Percentiles rank a stretch among this genome's conserved stretches.
Evolutionary conservation across 2,888 invertebrate species (phyloP).

Genomic region (Pimpla rufipes): DNA sequence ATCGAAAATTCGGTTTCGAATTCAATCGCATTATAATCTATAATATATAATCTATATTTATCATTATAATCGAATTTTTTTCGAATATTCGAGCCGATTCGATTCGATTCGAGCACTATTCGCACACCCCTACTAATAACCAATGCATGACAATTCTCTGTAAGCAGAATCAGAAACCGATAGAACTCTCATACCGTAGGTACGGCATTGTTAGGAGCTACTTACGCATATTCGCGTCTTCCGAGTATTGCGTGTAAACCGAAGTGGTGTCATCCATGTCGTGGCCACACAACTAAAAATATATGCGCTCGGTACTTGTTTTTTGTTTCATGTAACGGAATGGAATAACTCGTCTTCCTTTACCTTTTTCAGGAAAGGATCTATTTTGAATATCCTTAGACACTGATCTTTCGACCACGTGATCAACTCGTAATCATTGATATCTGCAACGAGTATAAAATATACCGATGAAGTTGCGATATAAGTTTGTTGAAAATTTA

Average conservation of each 20-base stretch:
- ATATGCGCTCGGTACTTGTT: slow-evolving; percentile 25
- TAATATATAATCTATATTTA: too few relatives aligned
- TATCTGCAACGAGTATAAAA: slow-evolving; percentile 82
- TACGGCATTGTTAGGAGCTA: neutral
- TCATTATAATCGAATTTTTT: too few relatives aligned
- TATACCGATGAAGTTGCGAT: neutral
- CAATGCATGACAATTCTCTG: too few relatives aligned
- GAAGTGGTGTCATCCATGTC: slow-evolving; percentile 87
- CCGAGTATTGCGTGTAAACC: slow-evolving; percentile 82
- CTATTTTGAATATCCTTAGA: slow-evolving; percentile 95
- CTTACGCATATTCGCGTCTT: slow-evolving; percentile 82
- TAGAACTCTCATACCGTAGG: neutral
- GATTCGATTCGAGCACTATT: too few relatives aligned
- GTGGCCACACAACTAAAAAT: slow-evolving; percentile 89
- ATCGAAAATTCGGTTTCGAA: too few relatives aligned
- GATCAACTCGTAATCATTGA: slow-evolving; percentile 92
- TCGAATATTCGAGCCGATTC: too few relatives aligned
- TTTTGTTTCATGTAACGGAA: slow-evolving; percentile 26
- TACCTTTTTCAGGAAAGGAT: slow-evolving; percentile 92
- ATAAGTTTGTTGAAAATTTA: neutral
- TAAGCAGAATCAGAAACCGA: too few relatives aligned
- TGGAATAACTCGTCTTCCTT: slow-evolving; percentile 28
- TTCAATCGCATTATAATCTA: too few relatives aligned
- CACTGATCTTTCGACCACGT: slow-evolving; percentile 99
- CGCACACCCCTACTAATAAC: too few relatives aligned